A percentile compares a stretch with the other conserved stretches of the same genome.
Conservation (phyloP, 2,113 vertebrate species). For the Ailuropoda melanoleuca region DNA sequence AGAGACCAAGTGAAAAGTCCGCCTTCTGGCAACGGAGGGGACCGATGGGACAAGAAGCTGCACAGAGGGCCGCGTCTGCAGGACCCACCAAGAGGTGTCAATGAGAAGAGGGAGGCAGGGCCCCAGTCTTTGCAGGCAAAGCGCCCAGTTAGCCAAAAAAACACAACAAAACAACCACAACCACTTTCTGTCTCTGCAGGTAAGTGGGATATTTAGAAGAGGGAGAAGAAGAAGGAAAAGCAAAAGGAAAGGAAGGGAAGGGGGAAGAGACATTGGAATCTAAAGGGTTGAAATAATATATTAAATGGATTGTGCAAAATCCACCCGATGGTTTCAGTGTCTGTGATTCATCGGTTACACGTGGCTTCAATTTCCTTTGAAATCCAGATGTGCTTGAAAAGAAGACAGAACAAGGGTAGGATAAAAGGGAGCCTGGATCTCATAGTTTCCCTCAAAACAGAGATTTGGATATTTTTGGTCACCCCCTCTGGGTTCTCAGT, state of each 20-base stretch:
- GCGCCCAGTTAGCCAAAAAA: not conserved
- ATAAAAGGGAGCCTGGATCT: not conserved
- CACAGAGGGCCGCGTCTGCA: not conserved
- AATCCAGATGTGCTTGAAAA: not conserved
- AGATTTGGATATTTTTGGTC: not conserved
- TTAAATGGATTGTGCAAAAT: not conserved
- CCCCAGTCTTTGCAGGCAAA: not conserved
- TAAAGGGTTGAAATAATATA: not conserved
- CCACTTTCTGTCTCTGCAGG: not conserved
- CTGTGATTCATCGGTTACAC: not conserved
- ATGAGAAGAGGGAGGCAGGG: not conserved
- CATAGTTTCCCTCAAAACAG: not conserved
- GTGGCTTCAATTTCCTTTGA: not conserved
- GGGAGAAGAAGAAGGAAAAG: not conserved
- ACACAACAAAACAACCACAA: not conserved
- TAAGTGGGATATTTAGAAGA: not conserved
- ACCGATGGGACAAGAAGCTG: not conserved
- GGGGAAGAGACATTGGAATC: not conserved
- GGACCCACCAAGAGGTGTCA: accelerated
- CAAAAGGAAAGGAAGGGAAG: not conserved
- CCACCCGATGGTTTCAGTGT: not conserved
- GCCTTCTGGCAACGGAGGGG: not conserved
- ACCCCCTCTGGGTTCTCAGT: not conserved
- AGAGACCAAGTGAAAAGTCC: not conserved
- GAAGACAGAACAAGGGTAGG: not conserved